Conservation (phyloP, 2,888 invertebrate species). For the Caenorhabditis virilis region DNA sequence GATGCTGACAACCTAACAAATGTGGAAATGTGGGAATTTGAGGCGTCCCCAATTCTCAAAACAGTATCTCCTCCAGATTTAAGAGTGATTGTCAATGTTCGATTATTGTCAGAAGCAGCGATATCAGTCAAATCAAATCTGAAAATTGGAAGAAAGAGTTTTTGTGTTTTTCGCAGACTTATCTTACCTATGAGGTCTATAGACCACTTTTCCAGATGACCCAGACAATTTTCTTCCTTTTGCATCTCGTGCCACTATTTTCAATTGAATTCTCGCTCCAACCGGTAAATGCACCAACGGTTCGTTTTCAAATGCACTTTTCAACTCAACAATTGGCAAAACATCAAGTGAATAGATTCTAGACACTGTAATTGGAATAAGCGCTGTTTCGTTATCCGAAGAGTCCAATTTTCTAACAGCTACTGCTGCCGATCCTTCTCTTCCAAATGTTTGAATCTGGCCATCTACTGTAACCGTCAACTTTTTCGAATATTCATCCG, state of each 20-base stretch:
- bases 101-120: constrained; percentile 42
- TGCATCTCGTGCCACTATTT: constrained; percentile 45
- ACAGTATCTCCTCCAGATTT: constrained; percentile 60
- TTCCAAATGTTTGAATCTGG: constrained; percentile 30
- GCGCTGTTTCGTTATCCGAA: constrained; percentile 45
- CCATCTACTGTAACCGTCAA: constrained; percentile 34
- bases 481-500: constrained; percentile 16
- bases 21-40: constrained; percentile 33
- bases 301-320: constrained; percentile 11
- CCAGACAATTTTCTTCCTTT: constrained; percentile 44
- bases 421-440: constrained; percentile 44
- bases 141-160: too few species aligned
- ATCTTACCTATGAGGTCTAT: constrained; percentile 56
- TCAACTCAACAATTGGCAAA: constrained; percentile 18
- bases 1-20: constrained; percentile 52
- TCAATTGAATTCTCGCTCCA: constrained; percentile 41
- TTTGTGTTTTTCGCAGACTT: too few species aligned
- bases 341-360: constrained; percentile 51
- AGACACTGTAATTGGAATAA: constrained; percentile 51
- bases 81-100: constrained; percentile 46
- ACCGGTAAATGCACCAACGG: constrained; percentile 41
- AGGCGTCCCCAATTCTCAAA: constrained; percentile 52
- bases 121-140: constrained; percentile 61
- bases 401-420: constrained; percentile 21
- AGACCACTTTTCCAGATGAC: constrained; percentile 36